Evolutionary conservation across 2,888 invertebrate species (phyloP), one percentile per base, ranked within the genome.

Genomic region (Philopedon plagiatum): DNA sequence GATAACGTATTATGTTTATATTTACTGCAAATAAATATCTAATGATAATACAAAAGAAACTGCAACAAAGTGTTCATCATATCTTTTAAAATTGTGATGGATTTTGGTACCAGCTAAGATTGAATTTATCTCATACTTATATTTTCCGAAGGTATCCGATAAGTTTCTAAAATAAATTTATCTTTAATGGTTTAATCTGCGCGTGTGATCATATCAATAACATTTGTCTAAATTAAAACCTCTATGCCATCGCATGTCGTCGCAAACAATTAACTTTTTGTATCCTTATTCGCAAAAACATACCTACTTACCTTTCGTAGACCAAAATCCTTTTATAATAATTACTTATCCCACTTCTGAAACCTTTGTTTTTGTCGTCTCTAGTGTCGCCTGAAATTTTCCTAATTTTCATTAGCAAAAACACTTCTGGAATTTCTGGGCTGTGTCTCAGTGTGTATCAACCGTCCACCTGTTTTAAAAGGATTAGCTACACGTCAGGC

Each of bases 351-450:
- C 70, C 58, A 34, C 39, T 63, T 63, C 58, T 15, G 39, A 57
- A 68, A 61, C 61, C 56, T 32, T 41, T 34, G 70, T 70, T 70
- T 70, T 70, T 70, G 70, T 63, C 41, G 57, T 19, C 18, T 18
- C 9, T 26, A 32, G 39, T 57, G 65, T 66, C 70, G 63, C 61
- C 56, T 37, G 58, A 58, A 71, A 71, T 57, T 71, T 71, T 71
- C 65, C 65, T 71, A 71, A 71, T 71, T 71, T 71, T 65, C 46
- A 58, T 60, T 57, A 49, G 71, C 71, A 71, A 71, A 71, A 71
- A 71, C 58, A 51, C 32, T 61, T 61, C 9, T 23, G 39, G 37
- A 64, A 54, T 64, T 54, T 56, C 41, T 26, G 11, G 34, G 37
- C 46, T n/a, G 64, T 56, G 56, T 57, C 37, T 34, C 70, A 41